phyloP scores from a whole-genome alignment of 2,797 vertebrate genomes.

The Tolypeutes matacus region DNA sequence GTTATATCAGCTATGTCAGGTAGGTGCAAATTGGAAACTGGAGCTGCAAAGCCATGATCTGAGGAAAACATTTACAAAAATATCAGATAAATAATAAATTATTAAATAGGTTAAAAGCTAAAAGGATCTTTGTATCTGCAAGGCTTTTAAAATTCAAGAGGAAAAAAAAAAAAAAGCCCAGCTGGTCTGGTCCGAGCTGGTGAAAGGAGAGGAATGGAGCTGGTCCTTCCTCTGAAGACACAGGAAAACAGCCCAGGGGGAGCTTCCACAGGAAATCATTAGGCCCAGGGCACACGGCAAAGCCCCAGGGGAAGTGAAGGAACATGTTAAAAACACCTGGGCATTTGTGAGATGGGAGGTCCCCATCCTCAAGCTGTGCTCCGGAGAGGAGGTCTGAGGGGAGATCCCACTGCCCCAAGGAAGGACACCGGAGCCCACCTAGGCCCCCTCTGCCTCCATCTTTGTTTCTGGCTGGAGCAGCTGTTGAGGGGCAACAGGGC shows the following conservation, averaged over 20 bases:
- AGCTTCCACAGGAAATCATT: constrained; percentile 47
- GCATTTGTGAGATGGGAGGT: neutral
- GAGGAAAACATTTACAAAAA: constrained; percentile 73
- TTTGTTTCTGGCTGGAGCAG: neutral
- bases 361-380: neutral
- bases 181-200: constrained; percentile 52
- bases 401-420: rapidly evolving
- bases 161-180: neutral
- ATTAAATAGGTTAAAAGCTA: constrained; percentile 82
- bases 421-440: neutral
- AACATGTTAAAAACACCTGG: neutral
- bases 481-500: neutral
- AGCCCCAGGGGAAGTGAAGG: neutral
- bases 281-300: neutral
- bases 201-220: constrained; percentile 17
- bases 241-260: neutral
- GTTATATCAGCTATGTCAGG: constrained; percentile 60
- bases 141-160: constrained; percentile 73
- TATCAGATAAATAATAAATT: constrained; percentile 81
- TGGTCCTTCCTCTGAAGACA: neutral
- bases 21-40: constrained; percentile 68
- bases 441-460: neutral
- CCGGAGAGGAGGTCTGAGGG: neutral
- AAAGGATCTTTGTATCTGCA: constrained; percentile 78
- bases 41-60: constrained; percentile 51